Base-by-base conservation (phyloP, 2,113 vertebrate species). In the Trematocara nigrifrons region DNA sequence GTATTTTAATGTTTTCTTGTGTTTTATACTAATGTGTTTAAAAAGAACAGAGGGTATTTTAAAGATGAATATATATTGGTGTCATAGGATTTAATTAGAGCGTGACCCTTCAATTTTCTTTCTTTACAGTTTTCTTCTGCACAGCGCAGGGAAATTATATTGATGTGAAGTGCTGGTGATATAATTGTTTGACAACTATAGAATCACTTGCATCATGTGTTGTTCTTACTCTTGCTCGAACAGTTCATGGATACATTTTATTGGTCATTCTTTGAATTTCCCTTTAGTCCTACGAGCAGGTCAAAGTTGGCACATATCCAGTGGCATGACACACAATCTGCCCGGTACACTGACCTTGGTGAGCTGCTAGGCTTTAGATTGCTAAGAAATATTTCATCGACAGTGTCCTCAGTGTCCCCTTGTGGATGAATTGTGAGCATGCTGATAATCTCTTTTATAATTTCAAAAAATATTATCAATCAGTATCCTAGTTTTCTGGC, bases 41-140 rank as follows among this genome's bases (percentile, higher is more conserved):
- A 71, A 71, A 0, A 0, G 20, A 74, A 47, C 22, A 74, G 13
- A 0, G 0, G 8, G 40, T 16, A 74, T 74, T 47, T 29, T 47
- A 71, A 45, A 71, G 5, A 18, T 74, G 22, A 22, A 47, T 71
- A 16, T 47, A 47, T 47, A 47, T 74, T 10, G 1, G 5, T 47
- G 40, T 71, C 12, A 1, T 29, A 47, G 69, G 15, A 74, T 74
- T 47, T 47, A 47, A 76, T 74, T 47, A 74, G 22, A 31, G 22
- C 6, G 2, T 76, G 4, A 74, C 40, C 40, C 42, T 76, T 12
- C 26, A 11, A 0, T 49, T 76, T 49, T 76, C 66, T 29, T 29
- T 29, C 42, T 10, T 6, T 74, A 47, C 22, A 1, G 2, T 69
- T 69, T 71, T 31, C 26, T 31, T 5, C 42, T 76, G 10, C 26